A percentile compares a stretch with the other conserved stretches of the same genome.
Evolutionary conservation across 2,113 vertebrate genomes (phyloP).

Genomic region (Henicopernis longicauda): DNA sequence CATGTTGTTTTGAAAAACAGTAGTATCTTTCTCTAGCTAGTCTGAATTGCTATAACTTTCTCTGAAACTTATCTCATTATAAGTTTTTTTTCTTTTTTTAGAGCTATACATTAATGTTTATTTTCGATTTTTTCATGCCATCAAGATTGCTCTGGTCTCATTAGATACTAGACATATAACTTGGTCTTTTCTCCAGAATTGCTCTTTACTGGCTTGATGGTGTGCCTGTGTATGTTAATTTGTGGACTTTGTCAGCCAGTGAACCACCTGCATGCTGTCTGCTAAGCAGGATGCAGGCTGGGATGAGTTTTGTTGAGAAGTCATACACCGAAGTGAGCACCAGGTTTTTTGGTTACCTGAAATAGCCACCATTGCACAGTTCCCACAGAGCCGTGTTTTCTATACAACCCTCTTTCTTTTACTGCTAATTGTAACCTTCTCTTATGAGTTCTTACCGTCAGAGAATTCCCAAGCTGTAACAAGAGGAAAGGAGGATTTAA

Average conservation of each 20-base stretch:
- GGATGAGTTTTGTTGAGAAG: slow-evolving; percentile 37
- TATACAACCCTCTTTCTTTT: slow-evolving; percentile 15
- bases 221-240: neutral
- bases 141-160: neutral
- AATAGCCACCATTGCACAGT: slow-evolving; percentile 49
- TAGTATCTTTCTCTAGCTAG: neutral
- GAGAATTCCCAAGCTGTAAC: slow-evolving; percentile 44
- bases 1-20: neutral
- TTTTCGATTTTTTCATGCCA: neutral
- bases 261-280: neutral
- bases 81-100: accelerated
- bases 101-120: neutral
- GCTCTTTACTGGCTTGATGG: neutral
- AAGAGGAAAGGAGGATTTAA: slow-evolving; percentile 36
- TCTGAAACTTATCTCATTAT: neutral
- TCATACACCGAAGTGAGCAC: slow-evolving; percentile 8
- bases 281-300: neutral
- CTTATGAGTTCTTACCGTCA: slow-evolving; percentile 3
- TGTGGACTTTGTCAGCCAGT: neutral
- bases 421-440: slow-evolving; percentile 51
- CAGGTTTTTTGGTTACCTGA: slow-evolving; percentile 35
- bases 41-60: neutral
- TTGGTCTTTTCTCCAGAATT: neutral
- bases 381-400: slow-evolving; percentile 18
- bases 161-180: neutral